Evolutionary conservation across 1,140 invertebrate genomes (phyloP), one percentile per base, ranked within the genome.

Genomic region (Andrena cerasifolii): DNA sequence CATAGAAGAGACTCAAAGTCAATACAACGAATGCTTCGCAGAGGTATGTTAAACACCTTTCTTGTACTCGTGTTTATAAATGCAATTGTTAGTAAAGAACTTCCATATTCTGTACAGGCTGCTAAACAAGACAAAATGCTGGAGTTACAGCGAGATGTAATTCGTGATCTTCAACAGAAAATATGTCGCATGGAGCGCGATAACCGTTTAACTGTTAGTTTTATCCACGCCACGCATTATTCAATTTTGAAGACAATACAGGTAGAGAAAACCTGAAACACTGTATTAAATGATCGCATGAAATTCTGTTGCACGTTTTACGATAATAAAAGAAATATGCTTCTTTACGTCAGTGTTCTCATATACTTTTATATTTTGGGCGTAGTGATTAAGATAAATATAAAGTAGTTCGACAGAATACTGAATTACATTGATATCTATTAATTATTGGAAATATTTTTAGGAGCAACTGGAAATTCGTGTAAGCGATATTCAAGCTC

Each of bases 21-120:
- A 92, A 53, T 92, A 92, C 68, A 89, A 82, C 71, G 87, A 92
- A 62, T 92, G 91, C 78, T 92, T 88, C 56, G 78, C 86, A n/a
- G 89, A 92, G 88, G 90, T 91, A 70, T 81, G 80, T 68, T 54
- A 43, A n/a, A 63, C 45, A 76, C 53, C 65, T 18, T 72, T 36
- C 1, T 59, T 31, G 51, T 75, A 59, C 40, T 31, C 58, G 40
- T 51, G 16, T 61, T 45, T 47, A 51, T 28, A 33, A 4, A 26
- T 80, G 31, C 72, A 58, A 72, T 59, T 70, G 53, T 51, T 73
- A 68, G 43, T 14, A 31, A 24, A 24, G 72, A 51, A 73, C 53
- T 77, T 84, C 68, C 65, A 59, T 73, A 79, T 70, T 26, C 77
- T 26, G 73, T 78, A 56, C 67, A 92, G 90, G 86, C 90, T 36